A percentile compares a stretch with the other conserved stretches of the same genome.
Conservation (phyloP, 2,113 vertebrate genomes). For the Notarius lentiginosus region DNA sequence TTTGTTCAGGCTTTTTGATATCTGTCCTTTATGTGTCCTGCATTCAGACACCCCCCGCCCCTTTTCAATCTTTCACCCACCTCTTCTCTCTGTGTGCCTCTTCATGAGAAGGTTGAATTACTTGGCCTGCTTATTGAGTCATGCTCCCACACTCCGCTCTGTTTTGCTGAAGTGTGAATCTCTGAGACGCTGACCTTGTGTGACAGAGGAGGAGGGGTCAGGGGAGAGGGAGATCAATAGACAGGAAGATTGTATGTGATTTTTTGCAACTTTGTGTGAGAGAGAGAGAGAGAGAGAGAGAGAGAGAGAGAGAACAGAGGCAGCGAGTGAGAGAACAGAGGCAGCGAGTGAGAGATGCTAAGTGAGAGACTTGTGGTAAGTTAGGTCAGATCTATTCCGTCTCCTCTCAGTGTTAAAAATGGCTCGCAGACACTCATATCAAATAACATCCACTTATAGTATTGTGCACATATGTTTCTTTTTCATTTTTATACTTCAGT, state of each 20-base stretch:
- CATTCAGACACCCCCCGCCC: conserved; percentile 20
- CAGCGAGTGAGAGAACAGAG: neutral
- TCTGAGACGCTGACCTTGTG: conserved; percentile 34
- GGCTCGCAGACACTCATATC: neutral
- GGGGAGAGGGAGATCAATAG: conserved; percentile 29
- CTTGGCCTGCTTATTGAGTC: conserved; percentile 45
- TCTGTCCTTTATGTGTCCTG: conserved; percentile 55
- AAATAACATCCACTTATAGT: neutral
- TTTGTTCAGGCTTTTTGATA: conserved; percentile 45
- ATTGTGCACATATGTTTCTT: neutral
- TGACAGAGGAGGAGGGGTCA: conserved; percentile 39
- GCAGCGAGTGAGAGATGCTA: conserved; percentile 8
- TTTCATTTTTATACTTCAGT: neutral
- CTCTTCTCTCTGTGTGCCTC: conserved; percentile 19
- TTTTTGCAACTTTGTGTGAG: neutral
- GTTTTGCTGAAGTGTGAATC: conserved; percentile 36
- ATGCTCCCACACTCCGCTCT: conserved; percentile 30
- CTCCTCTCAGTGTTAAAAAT: conserved; percentile 4
- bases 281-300: neutral
- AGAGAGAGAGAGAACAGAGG: neutral
- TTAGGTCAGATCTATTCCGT: neutral
- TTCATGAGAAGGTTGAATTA: conserved; percentile 36
- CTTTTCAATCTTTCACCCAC: conserved; percentile 30
- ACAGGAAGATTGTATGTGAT: conserved; percentile 14
- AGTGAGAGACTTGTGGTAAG: conserved; percentile 30